Conservation (phyloP, 1,140 invertebrate genomes). For the Atta colombica region DNA sequence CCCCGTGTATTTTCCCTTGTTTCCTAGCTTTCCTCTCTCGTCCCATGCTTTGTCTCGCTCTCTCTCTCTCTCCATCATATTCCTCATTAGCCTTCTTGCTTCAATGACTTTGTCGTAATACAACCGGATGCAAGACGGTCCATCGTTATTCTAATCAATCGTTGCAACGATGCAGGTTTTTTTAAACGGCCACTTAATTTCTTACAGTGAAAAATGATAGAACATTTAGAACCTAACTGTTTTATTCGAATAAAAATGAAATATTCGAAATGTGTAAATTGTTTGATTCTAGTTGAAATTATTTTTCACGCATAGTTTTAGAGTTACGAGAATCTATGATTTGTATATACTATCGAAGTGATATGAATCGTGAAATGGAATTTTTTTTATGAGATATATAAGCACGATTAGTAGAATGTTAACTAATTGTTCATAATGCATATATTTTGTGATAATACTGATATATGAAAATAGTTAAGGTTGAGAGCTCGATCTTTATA, state of each 20-base stretch:
- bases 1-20: slow-evolving; percentile 70
- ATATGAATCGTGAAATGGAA: background rate
- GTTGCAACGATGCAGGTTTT: background rate
- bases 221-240: background rate
- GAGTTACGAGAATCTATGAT: background rate
- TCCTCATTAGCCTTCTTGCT: slow-evolving; percentile 48
- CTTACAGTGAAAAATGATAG: background rate
- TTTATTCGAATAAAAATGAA: background rate
- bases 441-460: background rate
- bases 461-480: background rate
- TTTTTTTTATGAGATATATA: background rate
- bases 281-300: background rate
- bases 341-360: background rate
- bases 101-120: slow-evolving; percentile 16
- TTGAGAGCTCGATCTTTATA: no score
- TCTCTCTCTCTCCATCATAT: slow-evolving; percentile 13
- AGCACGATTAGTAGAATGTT: slow-evolving; percentile 2
- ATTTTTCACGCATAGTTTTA: background rate
- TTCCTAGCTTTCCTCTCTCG: slow-evolving; percentile 46
- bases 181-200: background rate
- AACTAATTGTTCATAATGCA: background rate
- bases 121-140: background rate
- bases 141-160: background rate
- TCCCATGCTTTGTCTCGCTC: background rate
- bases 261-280: background rate